phyloP scores from a whole-genome alignment of 2,888 invertebrate genomes.

The Pristionchus exspectatus region DNA sequence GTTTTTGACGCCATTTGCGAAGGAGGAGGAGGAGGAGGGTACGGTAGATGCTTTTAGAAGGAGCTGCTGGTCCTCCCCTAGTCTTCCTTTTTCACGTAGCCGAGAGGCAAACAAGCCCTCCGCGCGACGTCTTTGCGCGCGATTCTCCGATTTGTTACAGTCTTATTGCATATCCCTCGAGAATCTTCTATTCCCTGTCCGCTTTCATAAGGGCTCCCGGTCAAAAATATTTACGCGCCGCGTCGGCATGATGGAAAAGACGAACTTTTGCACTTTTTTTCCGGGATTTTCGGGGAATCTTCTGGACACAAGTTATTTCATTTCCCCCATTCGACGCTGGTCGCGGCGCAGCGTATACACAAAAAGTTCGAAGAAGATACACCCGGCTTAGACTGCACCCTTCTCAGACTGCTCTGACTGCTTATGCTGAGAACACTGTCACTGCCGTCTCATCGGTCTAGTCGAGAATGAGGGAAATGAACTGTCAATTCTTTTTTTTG shows the following conservation, averaged over 20 bases:
- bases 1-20: slow-evolving; percentile 3
- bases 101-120: too few relatives aligned
- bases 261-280: not conserved
- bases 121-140: too few relatives aligned
- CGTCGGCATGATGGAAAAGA: not conserved
- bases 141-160: not conserved
- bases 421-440: too few relatives aligned
- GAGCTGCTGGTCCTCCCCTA: not conserved
- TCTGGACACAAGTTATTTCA: slow-evolving; percentile 1
- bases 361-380: not conserved
- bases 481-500: too few relatives aligned
- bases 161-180: not conserved
- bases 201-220: slow-evolving; percentile 7
- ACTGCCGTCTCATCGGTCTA: too few relatives aligned
- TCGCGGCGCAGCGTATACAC: not conserved
- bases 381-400: not conserved
- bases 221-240: not conserved
- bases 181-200: not conserved
- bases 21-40: not conserved
- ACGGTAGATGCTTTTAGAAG: slow-evolving; percentile 22
- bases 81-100: not conserved
- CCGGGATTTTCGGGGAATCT: not conserved
- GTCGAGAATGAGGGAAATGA: too few relatives aligned
- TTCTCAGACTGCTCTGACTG: not conserved
- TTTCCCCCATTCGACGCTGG: not conserved